Evolutionary conservation across 2,888 invertebrate genomes (phyloP), one percentile per base, ranked within the genome.

Genomic region (Drosophila austrosaltans): DNA sequence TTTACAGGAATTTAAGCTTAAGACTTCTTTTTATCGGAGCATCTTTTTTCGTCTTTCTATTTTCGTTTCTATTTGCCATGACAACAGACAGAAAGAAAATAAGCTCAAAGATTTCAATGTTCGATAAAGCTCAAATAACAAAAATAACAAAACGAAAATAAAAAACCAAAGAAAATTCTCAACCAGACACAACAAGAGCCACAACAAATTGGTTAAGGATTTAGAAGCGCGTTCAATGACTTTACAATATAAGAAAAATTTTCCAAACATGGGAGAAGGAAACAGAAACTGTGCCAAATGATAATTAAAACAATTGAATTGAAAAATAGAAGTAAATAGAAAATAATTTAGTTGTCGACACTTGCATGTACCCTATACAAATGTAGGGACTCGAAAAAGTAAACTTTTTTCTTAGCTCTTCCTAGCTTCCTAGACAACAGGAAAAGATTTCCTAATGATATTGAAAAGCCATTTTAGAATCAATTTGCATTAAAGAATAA

Each of bases 121-220:
- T 62, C 76, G 60, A 77, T 76, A 66, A 57, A 39, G 81, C 87
- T 86, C 74, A 75, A 79, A 82, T 82, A 66, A 68, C 82, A 70
- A 5, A 5, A 30, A 16, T 32, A 25, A 32, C 53, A 25, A 53
- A 42, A 39, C 10, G 12, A 53, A 70, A 67, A 58, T n/a, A 25
- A 53, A 25, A 30, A n/a, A 32, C 8, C 42, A 16, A 39, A 39
- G 16, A 8, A 53, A 68, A 22, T 36, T 57, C 25, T 48, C 22
- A 22, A 48, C 48, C 25, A 48, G 48, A 48, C 48, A n/a, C 66
- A 64, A 25, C 39, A 64, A 59, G 25, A 57, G 44, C 30, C 22
- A 67, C 62, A 54, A 58, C 53, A 48, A 62, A 53, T 36, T 25
- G 48, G 74, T 58, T 74, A 75, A 44, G 20, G 30, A 4, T 28